phyloP scores from a whole-genome alignment of 2,113 vertebrate genomes.

The Labrus mixtus region DNA sequence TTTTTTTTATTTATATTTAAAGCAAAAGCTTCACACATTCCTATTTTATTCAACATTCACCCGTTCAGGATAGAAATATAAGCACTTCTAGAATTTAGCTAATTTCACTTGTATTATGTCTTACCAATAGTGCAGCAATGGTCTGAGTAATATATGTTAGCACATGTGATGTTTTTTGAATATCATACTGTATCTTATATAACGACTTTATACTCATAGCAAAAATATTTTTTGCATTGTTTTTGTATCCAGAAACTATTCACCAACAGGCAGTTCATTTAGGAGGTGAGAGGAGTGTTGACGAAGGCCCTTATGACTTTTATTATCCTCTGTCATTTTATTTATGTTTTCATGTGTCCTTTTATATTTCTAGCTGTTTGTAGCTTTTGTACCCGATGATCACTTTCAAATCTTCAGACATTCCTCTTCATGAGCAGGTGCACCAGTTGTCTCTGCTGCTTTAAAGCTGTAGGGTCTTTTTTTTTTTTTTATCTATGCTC shows the following conservation, averaged over 20 bases:
- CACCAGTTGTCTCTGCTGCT: slow-evolving; percentile 58
- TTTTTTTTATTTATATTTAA: slow-evolving; percentile 85
- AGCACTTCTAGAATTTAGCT: slow-evolving; percentile 90
- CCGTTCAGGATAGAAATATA: slow-evolving; percentile 85
- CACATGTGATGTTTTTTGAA: slow-evolving; percentile 83
- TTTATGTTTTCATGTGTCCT: slow-evolving; percentile 74
- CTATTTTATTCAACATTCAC: slow-evolving; percentile 84
- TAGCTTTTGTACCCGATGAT: slow-evolving; percentile 60
- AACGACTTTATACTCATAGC: slow-evolving; percentile 88
- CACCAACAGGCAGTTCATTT: slow-evolving; percentile 67
- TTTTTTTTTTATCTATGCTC: slow-evolving; percentile 52
- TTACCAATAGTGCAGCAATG: slow-evolving; percentile 89
- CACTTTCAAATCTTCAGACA: slow-evolving; percentile 72
- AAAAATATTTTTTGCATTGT: slow-evolving; percentile 80
- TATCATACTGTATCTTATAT: slow-evolving; percentile 90
- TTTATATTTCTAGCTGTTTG: slow-evolving; percentile 52
- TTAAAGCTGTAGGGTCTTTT: slow-evolving; percentile 51
- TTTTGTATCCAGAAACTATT: slow-evolving; percentile 73
- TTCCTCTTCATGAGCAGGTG: slow-evolving; percentile 63
- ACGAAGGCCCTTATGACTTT: slow-evolving; percentile 74
- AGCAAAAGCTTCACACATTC: slow-evolving; percentile 82
- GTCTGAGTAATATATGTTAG: slow-evolving; percentile 93
- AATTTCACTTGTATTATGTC: slow-evolving; percentile 80
- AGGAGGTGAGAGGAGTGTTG: slow-evolving; percentile 50
- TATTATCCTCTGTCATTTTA: slow-evolving; percentile 70